Conservation (phyloP, 1,140 invertebrate species). For the Phocides pigmalion region DNA sequence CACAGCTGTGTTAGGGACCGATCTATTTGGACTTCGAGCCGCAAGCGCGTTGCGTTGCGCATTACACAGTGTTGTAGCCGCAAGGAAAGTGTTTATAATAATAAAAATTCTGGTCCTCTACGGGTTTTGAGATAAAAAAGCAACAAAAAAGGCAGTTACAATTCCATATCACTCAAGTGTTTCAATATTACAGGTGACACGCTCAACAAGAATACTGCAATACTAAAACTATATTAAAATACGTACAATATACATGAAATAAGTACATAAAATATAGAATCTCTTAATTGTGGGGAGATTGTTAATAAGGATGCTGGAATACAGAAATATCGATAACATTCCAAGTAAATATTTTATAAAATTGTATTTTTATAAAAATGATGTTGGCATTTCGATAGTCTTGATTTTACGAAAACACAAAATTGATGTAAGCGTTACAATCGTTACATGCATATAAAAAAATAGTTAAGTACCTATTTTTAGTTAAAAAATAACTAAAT, state of each 20-base stretch:
- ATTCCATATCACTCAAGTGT: conserved; percentile 6
- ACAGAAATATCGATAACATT: conserved; percentile 19
- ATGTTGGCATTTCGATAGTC: not conserved
- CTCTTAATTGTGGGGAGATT: not conserved
- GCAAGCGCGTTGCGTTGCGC: too few relatives aligned
- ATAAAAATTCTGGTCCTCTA: not conserved
- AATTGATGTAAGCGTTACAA: not conserved
- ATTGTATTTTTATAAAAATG: not conserved
- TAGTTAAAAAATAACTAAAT: too few relatives aligned
- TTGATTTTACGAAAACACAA: not conserved
- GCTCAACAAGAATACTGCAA: conserved; percentile 8
- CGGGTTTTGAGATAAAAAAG: conserved; percentile 1
- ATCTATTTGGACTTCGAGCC: too few relatives aligned
- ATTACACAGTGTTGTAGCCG: too few relatives aligned
- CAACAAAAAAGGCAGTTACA: conserved; percentile 3
- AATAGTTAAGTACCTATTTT: not conserved
- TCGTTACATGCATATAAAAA: not conserved
- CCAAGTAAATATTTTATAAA: not conserved
- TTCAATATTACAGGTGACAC: conserved; percentile 13
- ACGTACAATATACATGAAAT: conserved; percentile 15
- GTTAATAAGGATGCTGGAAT: conserved; percentile 13
- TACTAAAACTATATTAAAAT: not conserved
- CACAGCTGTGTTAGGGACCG: too few relatives aligned
- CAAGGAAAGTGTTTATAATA: too few relatives aligned
- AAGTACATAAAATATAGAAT: conserved; percentile 27